Conservation (phyloP, 2,113 vertebrate species). For the Recurvirostra avosetta region DNA sequence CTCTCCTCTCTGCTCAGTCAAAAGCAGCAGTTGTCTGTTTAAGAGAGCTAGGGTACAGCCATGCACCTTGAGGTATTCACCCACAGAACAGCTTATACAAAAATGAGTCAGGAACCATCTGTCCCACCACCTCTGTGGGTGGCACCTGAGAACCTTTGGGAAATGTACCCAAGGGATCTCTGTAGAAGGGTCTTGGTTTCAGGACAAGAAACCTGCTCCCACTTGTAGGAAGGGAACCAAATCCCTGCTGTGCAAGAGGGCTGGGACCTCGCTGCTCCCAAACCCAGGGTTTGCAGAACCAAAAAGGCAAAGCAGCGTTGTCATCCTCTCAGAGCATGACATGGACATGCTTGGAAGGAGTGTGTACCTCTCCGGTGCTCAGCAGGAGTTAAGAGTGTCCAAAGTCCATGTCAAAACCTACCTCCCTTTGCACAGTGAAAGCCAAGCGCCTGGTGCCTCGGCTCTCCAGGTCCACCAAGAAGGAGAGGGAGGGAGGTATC, state of each 20-base stretch:
- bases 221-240: not conserved
- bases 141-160: not conserved
- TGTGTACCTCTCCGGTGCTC: not conserved
- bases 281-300: not conserved
- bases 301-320: not conserved
- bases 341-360: not conserved
- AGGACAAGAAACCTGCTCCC: not conserved
- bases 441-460: not conserved
- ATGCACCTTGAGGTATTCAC: not conserved
- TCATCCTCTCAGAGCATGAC: rapidly evolving
- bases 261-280: not conserved
- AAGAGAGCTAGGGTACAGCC: not conserved
- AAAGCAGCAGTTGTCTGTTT: not conserved
- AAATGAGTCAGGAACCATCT: rapidly evolving
- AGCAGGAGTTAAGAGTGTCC: not conserved
- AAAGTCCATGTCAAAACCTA: rapidly evolving
- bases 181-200: not conserved
- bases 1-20: not conserved
- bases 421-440: not conserved
- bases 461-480: not conserved
- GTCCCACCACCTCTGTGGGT: not conserved
- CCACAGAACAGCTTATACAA: not conserved
- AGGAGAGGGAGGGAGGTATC: not conserved
- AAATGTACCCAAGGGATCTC: not conserved
- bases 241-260: not conserved